Base-by-base conservation (phyloP, 2,888 invertebrate species). In the Heliconius aoede region DNA sequence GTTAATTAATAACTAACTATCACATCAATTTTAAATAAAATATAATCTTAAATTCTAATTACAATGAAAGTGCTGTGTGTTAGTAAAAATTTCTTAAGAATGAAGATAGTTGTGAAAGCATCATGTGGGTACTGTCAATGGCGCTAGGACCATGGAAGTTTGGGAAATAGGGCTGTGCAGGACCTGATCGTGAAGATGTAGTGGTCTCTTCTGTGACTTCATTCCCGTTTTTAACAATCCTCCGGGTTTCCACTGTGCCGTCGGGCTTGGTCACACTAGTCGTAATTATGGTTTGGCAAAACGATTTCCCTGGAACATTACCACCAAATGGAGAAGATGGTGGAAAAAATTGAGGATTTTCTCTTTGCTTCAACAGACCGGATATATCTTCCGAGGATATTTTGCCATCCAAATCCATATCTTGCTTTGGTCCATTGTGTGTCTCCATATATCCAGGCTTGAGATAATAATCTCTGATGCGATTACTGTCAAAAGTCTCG, bases 221-320 rank as follows among this genome's bases (percentile, higher is more conserved):
- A 82, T 92, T 87, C 1, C 93, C 92, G 82, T 88, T 91, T 84
- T 93, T 93, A 9, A 94, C 85, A 80, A 94, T 93, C 74, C 89
- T 87, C 62, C 86, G 87, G 13, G 93, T 94, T 81, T 94, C 94
- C 72, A 91, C 81, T 0, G 91, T 86, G 18, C 94, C 94, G 80
- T 94, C 94, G 1, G 94, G 85, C 81, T 93, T 93, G 24, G 87
- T 93, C 7, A 93, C 82, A 80, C 91, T 93, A 7, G 93, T 93
- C 69, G 94, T 94, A 67, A 94, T 94, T 13, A 94, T 87, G 21
- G 94, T 94, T 83, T 91, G 85, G 79, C 91, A 93, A 82, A 91
- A 94, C 55, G 91, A 89, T 65, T 85, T 86, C 11, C 90, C 89
- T 3, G 92, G 90, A n/a, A 90, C 76, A 18, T 85, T 85, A 11